Percentiles rank a stretch among this genome's conserved stretches.
Evolutionary conservation across 2,113 vertebrate genomes (phyloP).

Genomic region (Synodontis membranacea): DNA sequence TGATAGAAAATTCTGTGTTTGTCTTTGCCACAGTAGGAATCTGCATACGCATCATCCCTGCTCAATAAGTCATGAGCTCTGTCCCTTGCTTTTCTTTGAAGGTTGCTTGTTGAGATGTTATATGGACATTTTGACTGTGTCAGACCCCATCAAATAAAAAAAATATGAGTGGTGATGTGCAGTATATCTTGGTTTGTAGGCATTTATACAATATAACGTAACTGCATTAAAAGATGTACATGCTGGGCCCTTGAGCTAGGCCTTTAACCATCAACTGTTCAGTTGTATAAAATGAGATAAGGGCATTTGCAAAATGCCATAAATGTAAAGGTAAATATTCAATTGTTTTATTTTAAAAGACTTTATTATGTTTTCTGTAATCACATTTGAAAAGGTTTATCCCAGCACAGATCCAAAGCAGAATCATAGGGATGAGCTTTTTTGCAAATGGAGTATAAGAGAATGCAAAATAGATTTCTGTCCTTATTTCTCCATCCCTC

Average conservation of each 20-base stretch:
- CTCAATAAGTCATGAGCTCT: conserved; percentile 10
- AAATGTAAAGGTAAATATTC: conserved; percentile 61
- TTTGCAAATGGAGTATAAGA: conserved; percentile 71
- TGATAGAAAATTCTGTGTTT: conserved; percentile 48
- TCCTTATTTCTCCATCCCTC: conserved; percentile 88
- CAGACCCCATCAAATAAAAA: background rate
- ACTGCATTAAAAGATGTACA: conserved; percentile 30
- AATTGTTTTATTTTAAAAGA: conserved; percentile 61
- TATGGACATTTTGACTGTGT: background rate
- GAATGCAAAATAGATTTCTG: conserved; percentile 75
- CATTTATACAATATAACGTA: background rate
- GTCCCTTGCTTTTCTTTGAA: background rate
- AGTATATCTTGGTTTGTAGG: background rate
- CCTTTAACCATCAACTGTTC: background rate
- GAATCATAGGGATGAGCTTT: conserved; percentile 61
- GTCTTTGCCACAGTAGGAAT: conserved; percentile 39
- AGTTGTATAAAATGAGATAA: background rate
- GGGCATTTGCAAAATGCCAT: background rate
- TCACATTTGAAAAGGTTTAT: conserved; percentile 69
- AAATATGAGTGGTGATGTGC: background rate
- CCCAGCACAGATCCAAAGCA: conserved; percentile 73
- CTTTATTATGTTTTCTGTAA: conserved; percentile 65
- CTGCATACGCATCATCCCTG: background rate
- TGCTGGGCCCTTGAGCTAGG: background rate
- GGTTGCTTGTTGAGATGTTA: background rate